phyloP scores from a whole-genome alignment of 23 tunicate species.

The Clavelina lepadiformis region DNA sequence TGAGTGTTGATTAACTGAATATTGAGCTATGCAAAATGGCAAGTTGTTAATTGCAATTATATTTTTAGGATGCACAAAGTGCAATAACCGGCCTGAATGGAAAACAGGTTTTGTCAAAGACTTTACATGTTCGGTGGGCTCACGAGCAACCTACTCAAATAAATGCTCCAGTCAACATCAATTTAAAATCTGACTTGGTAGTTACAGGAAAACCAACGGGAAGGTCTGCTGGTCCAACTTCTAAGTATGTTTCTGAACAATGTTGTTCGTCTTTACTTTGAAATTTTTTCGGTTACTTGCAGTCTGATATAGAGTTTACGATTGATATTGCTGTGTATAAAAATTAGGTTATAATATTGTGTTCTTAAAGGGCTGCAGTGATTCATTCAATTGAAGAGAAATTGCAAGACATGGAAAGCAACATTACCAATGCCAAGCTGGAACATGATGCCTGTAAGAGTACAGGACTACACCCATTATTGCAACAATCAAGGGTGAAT shows the following conservation, averaged over 20 bases:
- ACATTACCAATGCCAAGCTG: no score
- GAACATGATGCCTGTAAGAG: no score
- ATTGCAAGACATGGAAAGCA: slow-evolving; percentile 8
- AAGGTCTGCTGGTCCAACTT: no score
- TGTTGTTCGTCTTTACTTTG: no score
- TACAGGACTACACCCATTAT: slow-evolving; percentile 21
- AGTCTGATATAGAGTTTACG: background rate
- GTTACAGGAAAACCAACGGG: background rate
- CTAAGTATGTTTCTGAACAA: no score
- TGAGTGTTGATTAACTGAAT: background rate
- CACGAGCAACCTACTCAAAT: slow-evolving; percentile 17
- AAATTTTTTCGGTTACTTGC: background rate
- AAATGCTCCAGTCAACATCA: slow-evolving; percentile 11
- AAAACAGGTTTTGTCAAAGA: slow-evolving; percentile 33
- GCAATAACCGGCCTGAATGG: slow-evolving; percentile 43
- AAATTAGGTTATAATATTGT: background rate
- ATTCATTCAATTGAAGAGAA: slow-evolving; percentile 17
- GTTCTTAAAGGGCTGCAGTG: background rate
- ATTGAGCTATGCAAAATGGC: background rate
- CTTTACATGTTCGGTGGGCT: slow-evolving; percentile 65
- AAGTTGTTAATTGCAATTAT: background rate
- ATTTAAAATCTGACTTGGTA: slow-evolving; percentile 15
- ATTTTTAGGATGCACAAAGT: slow-evolving; percentile 42
- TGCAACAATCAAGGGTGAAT: slow-evolving; percentile 21
- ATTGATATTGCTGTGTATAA: background rate